These are phyloP conservation scores for honey bee (Apis mellifera) DNA, from an alignment of 1,140 invertebrate species.

Conservation along the genomic window Amel_HAv3.1 CM009932.2:12349501-12350000, in stretches of 20 bases:
- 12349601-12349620: constrained; percentile 25
- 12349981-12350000: background rate
- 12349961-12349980: constrained; percentile 26
- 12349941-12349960: constrained; percentile 31
- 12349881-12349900: background rate
- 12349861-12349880: no score
- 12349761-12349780: no score
- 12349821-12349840: no score
- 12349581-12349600: constrained; percentile 14
- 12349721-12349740: no score
- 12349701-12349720: no score
- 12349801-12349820: no score
- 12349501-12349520: constrained; percentile 25
- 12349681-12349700: background rate
- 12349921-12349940: background rate
- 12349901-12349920: background rate
- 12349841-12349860: no score
- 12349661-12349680: background rate
- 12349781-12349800: no score
- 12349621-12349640: constrained; percentile 47
- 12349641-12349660: constrained; percentile 29
- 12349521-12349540: constrained; percentile 30
- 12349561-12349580: constrained; percentile 39
- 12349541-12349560: constrained; percentile 32
- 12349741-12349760: no score